These are phyloP conservation scores for Haliclona indistincta DNA, from an alignment of 37 sponge, comb jelly and placozoan genomes.

Conservation along the genomic window DNA sequence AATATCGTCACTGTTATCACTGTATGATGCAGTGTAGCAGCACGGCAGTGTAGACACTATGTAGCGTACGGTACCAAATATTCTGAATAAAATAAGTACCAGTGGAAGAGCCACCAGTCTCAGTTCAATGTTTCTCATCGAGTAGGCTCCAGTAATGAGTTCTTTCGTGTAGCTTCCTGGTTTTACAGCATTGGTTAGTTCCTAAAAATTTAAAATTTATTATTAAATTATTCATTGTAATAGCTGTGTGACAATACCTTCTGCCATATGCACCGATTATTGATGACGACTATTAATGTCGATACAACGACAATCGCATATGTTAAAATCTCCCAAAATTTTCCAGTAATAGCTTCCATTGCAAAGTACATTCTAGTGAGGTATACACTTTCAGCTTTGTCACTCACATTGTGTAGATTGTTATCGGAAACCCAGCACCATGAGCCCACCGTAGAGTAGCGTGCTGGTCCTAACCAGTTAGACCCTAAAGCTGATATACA, in stretches of 20 bases:
- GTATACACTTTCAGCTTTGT: not conserved
- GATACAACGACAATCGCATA: constrained; percentile 31
- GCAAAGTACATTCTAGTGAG: constrained; percentile 1
- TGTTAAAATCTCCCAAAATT: constrained; percentile 62
- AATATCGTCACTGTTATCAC: no score
- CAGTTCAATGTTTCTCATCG: no score
- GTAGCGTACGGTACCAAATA: no score
- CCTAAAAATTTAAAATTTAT: not conserved
- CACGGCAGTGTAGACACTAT: no score
- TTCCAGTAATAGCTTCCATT: constrained; percentile 33
- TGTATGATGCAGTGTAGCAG: no score
- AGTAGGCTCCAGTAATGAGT: no score
- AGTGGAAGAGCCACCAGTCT: no score
- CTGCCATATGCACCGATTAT: not conserved
- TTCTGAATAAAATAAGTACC: no score
- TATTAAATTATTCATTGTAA: not conserved
- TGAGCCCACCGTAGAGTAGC: constrained; percentile 16
- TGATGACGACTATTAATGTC: not conserved
- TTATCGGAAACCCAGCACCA: constrained; percentile 57
- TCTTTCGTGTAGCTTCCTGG: no score
- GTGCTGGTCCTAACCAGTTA: constrained; percentile 41
- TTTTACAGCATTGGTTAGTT: no score
- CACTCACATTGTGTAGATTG: not conserved
- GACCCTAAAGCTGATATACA: not conserved
- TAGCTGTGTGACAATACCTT: not conserved